Evolutionary conservation across 2,888 invertebrate species (phyloP), one percentile per base, ranked within the genome.

Genomic region (Fragum whitleyi): DNA sequence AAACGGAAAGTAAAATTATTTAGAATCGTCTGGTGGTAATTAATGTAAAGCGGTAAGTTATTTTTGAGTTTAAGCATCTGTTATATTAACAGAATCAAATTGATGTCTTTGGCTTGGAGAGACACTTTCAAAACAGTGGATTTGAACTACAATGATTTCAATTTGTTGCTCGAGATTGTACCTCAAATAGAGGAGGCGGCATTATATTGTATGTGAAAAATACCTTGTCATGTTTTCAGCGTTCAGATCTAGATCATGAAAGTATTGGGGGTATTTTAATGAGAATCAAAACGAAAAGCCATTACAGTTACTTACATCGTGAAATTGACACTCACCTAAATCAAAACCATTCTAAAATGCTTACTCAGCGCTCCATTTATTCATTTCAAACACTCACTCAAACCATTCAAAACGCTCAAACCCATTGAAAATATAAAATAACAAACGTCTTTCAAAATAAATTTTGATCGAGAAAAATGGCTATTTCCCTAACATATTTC

Each of bases 51-150:
- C 47, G 53, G n/a, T 53, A 28, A 14, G 53, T 53, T 9, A n/a
- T 69, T 19, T 21, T 53, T 53, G 69, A 69, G 28, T 29, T 53
- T 9, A 69, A 53, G 28, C 28, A 47, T n/a, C 23, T 69, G n/a
- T 29, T 53, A 53, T 28, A 19, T 29, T 2, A 69, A 51, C 51
- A 69, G n/a, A 51, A 28, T 26, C n/a, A 53, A 16, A 69, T 53
- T 29, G 69, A 69, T 47, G 53, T 69, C 3, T 29, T 69, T 11
- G 39, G 69, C 14, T 69, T 69, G 39, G 69, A 23, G 69, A 69
- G 29, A 69, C 69, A 1, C 26, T 53, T 28, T 69, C 53, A 28
- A 28, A 47, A 51, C 28, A 19, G 9, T 53, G 69, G 53, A 23
- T 14, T 53, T 19, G 14, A 53, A 28, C 42, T 53, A 21, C 2